phyloP scores from a whole-genome alignment of 2,888 invertebrate species.

The Uloborus plumipes region DNA sequence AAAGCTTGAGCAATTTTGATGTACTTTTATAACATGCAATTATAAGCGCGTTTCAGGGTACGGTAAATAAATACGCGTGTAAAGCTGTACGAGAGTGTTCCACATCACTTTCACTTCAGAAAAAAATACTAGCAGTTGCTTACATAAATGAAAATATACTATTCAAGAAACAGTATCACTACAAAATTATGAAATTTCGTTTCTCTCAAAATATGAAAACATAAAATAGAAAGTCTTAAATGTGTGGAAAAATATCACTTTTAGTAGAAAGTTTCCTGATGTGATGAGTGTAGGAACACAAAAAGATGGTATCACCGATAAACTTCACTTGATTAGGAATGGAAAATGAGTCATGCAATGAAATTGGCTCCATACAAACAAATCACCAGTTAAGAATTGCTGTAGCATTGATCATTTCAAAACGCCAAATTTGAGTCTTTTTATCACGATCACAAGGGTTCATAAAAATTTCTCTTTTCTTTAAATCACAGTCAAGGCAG shows the following conservation, averaged over 20 bases:
- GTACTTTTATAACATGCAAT: no score
- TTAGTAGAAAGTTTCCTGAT: slow-evolving; percentile 11
- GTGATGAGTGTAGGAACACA: slow-evolving; percentile 1
- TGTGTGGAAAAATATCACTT: slow-evolving; percentile 44
- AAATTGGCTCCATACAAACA: background rate
- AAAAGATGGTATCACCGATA: slow-evolving; percentile 37
- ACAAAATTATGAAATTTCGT: background rate
- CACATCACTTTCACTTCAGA: no score
- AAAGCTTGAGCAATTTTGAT: no score
- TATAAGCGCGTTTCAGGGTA: no score
- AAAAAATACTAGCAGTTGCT: no score
- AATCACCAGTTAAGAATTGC: slow-evolving; percentile 68
- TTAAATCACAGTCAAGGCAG: slow-evolving; percentile 83
- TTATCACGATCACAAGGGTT: slow-evolving; percentile 76
- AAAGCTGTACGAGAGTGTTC: no score
- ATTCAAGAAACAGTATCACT: background rate
- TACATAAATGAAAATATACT: background rate
- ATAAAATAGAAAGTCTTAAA: background rate
- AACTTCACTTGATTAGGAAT: slow-evolving; percentile 1
- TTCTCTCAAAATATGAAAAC: slow-evolving; percentile 5
- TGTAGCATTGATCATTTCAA: slow-evolving; percentile 74
- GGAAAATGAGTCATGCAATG: background rate
- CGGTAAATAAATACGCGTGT: no score
- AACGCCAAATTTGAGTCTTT: slow-evolving; percentile 82
- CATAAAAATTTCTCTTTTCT: slow-evolving; percentile 79